Conservation (phyloP, 2,888 invertebrate genomes). For the Athetis lepigone region DNA sequence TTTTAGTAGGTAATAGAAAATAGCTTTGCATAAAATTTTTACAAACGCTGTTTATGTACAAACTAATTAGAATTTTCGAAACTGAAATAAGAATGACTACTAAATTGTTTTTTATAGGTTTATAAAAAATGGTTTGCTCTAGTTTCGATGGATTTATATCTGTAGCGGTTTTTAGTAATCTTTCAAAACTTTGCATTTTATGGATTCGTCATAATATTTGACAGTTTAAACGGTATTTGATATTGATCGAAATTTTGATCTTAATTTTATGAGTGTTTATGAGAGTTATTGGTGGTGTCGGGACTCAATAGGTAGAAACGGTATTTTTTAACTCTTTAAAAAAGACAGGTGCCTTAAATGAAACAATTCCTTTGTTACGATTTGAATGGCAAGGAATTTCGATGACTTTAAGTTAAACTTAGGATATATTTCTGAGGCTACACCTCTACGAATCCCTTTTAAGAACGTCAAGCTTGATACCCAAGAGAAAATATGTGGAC, state of each 20-base stretch:
- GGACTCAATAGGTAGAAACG: no score
- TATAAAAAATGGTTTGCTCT: neutral
- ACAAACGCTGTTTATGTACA: neutral
- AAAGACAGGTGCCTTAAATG: neutral
- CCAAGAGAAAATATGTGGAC: conserved; percentile 61
- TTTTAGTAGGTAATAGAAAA: conserved; percentile 29
- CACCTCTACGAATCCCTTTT: conserved; percentile 37
- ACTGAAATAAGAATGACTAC: neutral
- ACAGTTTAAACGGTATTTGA: neutral
- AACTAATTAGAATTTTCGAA: neutral
- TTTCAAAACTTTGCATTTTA: neutral
- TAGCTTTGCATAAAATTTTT: conserved; percentile 6
- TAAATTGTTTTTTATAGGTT: neutral
- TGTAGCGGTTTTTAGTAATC: neutral
- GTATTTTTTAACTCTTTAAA: neutral
- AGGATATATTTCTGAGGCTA: neutral
- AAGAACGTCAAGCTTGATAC: conserved; percentile 47
- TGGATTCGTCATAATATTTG: neutral
- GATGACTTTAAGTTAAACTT: no score
- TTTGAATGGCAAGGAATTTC: neutral
- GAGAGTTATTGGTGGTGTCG: no score
- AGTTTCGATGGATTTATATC: neutral
- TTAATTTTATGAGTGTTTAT: neutral
- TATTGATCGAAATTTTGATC: neutral
- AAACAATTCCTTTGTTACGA: neutral